A percentile compares a stretch with the other conserved stretches of the same genome.
Evolutionary conservation across 2,888 invertebrate genomes (phyloP).

Genomic region (Acronicta aceris): DNA sequence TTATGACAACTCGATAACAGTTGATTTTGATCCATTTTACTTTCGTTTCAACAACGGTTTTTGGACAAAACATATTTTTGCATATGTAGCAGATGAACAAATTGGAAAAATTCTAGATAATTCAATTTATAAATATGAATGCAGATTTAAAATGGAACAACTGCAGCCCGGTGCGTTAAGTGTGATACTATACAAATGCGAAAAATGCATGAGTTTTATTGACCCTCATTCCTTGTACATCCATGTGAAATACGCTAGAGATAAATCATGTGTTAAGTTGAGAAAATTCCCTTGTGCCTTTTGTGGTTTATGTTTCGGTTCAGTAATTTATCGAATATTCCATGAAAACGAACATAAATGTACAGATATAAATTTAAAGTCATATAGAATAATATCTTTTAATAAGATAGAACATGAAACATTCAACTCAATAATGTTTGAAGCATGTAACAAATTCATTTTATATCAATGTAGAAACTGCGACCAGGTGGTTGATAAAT

Average conservation of each 20-base stretch:
- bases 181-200: constrained; percentile 73
- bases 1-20: constrained; percentile 40
- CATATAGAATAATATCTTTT: constrained; percentile 70
- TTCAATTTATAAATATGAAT: constrained; percentile 75
- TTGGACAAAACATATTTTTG: constrained; percentile 75
- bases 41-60: constrained; percentile 66
- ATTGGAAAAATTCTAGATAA: constrained; percentile 60
- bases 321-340: constrained; percentile 54
- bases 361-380: constrained; percentile 53
- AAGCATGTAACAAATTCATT: constrained; percentile 59
- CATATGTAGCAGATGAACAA: constrained; percentile 55
- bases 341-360: constrained; percentile 71
- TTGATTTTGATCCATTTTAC: constrained; percentile 72
- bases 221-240: constrained; percentile 63
- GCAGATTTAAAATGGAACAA: constrained; percentile 73
- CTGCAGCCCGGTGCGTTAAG: constrained; percentile 66
- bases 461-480: constrained; percentile 78
- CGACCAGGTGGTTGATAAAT: constrained; percentile 66
- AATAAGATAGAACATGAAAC: constrained; percentile 67
- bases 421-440: constrained; percentile 60
- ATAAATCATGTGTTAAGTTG: constrained; percentile 53
- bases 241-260: constrained; percentile 60
- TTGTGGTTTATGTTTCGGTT: constrained; percentile 71
- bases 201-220: constrained; percentile 68
- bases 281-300: constrained; percentile 67